Evolutionary conservation across 2,888 invertebrate genomes (phyloP), one percentile per base, ranked within the genome.

Genomic region (Patella caerulea): DNA sequence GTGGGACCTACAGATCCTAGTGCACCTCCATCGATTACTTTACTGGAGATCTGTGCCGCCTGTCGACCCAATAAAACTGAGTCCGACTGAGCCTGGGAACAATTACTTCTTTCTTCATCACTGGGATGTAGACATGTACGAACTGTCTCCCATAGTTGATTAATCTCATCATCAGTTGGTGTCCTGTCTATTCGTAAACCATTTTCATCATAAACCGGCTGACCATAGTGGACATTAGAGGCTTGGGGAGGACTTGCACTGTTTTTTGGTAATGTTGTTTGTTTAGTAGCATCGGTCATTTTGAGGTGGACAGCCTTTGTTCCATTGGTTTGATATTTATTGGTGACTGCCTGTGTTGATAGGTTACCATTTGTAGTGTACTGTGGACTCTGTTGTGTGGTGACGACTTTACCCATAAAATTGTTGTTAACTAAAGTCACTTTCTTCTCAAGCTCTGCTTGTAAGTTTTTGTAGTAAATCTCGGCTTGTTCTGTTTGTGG

Each of bases 121-220:
- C 76, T 79, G 56, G 79, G 82, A 71, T 82, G 82, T 53, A 91
- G 83, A 80, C 91, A 91, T n/a, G 84, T 88, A 11, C 90, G 82
- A 19, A 91, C 89, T 79, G 89, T 90, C 73, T 90, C 89, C 91
- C 91, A 91, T 53, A 91, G 81, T 79, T 85, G 87, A 82, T 90
- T 90, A 17, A 91, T 91, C 75, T 91, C 91, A 59, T 90, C 91
- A 78, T 91, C 91, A n/a, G 91, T 91, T 2, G 91, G 91, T 3
- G 91, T 91, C 54, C 89, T 80, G 76, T 91, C 91, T 55, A 91
- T 85, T 72, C 88, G 79, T 76, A 89, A 69, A 65, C 88, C 89
- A 79, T 85, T 87, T 24, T 88, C 87, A 83, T 85, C 83, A 81
- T 84, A 88, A 11, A 86, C 83, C 56, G 85, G 82, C 56, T 81